Evolutionary conservation across 2,113 vertebrate genomes (phyloP).

Genomic region (Gallinago media): DNA sequence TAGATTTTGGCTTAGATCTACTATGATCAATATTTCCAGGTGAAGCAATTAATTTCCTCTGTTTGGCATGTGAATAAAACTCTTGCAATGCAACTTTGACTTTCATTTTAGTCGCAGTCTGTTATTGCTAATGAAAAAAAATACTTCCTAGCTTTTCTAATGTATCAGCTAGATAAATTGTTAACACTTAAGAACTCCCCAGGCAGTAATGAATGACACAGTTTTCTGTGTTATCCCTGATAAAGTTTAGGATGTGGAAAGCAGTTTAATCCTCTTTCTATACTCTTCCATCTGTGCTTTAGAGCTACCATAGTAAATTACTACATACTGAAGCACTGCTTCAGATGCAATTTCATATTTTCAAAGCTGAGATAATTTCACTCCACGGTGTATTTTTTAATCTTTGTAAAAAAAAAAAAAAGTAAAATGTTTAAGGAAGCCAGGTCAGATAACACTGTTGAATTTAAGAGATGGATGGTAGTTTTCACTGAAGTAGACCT

Average conservation of each 20-base stretch:
- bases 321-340: slow-evolving; percentile 30
- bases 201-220: slow-evolving; percentile 71
- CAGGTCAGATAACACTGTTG: slow-evolving; percentile 28
- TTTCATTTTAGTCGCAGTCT: slow-evolving; percentile 64
- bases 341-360: slow-evolving; percentile 66
- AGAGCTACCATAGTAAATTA: slow-evolving; percentile 56
- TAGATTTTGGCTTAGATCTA: slow-evolving; percentile 16
- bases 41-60: slow-evolving; percentile 43
- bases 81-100: slow-evolving; percentile 59
- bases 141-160: slow-evolving; percentile 57
- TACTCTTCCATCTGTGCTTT: slow-evolving; percentile 68
- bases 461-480: background rate
- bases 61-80: slow-evolving; percentile 55
- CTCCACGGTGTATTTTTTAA: slow-evolving; percentile 56
- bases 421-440: slow-evolving; percentile 53
- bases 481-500: slow-evolving; percentile 3
- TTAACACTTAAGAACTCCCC: slow-evolving; percentile 73
- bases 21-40: slow-evolving; percentile 11
- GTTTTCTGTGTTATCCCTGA: slow-evolving; percentile 76
- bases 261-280: slow-evolving; percentile 74
- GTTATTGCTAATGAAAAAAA: slow-evolving; percentile 67
- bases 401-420: slow-evolving; percentile 50
- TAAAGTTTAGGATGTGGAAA: slow-evolving; percentile 72
- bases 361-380: slow-evolving; percentile 60
- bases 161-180: slow-evolving; percentile 71